A percentile compares a stretch with the other conserved stretches of the same genome.
These are phyloP conservation scores for Romanogobio albipinnatus DNA, from an alignment of 2,113 vertebrate species.

Conservation along the genomic window DNA sequence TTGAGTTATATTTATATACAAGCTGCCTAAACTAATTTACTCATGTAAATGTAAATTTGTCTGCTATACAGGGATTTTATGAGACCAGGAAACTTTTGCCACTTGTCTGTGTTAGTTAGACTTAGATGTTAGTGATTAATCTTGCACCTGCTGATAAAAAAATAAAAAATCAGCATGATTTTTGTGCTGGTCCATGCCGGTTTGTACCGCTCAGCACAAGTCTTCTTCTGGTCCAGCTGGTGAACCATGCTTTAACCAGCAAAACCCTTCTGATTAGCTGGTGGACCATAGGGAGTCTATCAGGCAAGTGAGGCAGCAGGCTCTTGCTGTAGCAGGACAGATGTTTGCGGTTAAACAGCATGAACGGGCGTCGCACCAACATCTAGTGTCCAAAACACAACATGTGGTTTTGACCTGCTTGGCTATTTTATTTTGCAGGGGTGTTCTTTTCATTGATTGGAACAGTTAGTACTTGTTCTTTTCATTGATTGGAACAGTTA, in stretches of 20 bases:
- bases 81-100: neutral
- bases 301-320: slow-evolving; percentile 8
- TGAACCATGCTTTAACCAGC: slow-evolving; percentile 14
- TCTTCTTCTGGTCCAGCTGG: neutral
- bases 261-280: neutral
- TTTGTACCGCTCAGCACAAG: neutral
- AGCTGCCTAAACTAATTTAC: neutral
- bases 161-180: neutral
- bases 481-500: neutral
- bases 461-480: neutral
- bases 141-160: neutral
- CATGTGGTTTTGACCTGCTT: neutral
- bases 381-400: neutral
- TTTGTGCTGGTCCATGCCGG: neutral
- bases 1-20: neutral
- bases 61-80: neutral
- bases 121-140: neutral
- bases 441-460: neutral
- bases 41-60: neutral
- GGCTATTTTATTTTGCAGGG: slow-evolving; percentile 11
- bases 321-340: neutral
- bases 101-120: neutral
- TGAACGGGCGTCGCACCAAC: neutral
- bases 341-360: slow-evolving; percentile 15
- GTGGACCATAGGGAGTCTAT: neutral